A percentile compares a stretch with the other conserved stretches of the same genome.
Evolutionary conservation across 2,797 vertebrate species (phyloP).

Genomic region (Xiphorhynchus erythropygius): DNA sequence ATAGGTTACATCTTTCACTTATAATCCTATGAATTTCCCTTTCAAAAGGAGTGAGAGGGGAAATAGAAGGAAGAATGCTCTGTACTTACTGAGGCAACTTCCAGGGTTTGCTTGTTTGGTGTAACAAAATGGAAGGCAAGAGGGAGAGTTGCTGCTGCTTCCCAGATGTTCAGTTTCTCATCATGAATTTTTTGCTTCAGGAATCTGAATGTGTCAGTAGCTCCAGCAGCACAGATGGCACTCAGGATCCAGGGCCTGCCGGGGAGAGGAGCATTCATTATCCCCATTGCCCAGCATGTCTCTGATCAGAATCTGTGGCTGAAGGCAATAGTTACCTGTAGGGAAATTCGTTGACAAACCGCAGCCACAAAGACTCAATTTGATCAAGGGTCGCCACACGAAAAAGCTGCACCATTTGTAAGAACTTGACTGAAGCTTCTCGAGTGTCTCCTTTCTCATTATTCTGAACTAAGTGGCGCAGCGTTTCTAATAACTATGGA

Average conservation of each 20-base stretch:
- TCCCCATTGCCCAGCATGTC: not conserved
- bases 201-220: conserved; percentile 80
- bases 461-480: conserved; percentile 76
- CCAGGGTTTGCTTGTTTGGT: conserved; percentile 35
- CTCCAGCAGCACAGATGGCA: conserved; percentile 75
- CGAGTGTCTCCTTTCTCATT: conserved; percentile 70
- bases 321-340: conserved; percentile 74
- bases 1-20: not conserved
- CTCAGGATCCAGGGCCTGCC: conserved; percentile 85
- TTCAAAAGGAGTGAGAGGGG: not conserved
- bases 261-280: not conserved
- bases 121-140: conserved; percentile 78
- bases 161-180: conserved; percentile 68
- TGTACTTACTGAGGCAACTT: conserved; percentile 57
- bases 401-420: conserved; percentile 82
- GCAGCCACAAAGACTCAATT: conserved; percentile 81
- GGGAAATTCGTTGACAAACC: conserved; percentile 69
- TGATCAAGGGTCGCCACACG: conserved; percentile 74
- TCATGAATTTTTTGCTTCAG: conserved; percentile 78
- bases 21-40: not conserved
- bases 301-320: not conserved
- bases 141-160: conserved; percentile 73
- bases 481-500: conserved; percentile 76
- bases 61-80: not conserved
- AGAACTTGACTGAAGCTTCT: conserved; percentile 71